Percentiles rank a stretch among this genome's conserved stretches.
Evolutionary conservation across 2,113 vertebrate genomes (phyloP).

Genomic region (Naja naja): DNA sequence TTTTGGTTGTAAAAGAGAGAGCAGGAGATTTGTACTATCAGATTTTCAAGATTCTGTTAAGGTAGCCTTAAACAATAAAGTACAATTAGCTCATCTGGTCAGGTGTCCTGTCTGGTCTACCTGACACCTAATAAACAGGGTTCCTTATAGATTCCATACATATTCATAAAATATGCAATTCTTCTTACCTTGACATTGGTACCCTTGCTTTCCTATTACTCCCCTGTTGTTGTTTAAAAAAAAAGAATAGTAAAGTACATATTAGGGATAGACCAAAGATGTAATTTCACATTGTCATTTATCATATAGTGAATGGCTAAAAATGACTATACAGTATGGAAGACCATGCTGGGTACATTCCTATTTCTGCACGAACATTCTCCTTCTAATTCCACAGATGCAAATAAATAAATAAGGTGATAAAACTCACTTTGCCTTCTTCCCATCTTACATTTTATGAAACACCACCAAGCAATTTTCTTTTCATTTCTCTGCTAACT

Average conservation of each 20-base stretch:
- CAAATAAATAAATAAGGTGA: not conserved
- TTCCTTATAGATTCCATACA: not conserved
- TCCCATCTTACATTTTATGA: not conserved
- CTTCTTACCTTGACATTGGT: conserved; percentile 97
- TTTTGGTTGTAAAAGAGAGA: not conserved
- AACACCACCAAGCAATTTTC: not conserved
- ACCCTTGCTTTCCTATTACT: conserved; percentile 98
- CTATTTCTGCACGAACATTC: not conserved
- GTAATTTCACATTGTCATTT: not conserved
- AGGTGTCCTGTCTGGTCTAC: not conserved
- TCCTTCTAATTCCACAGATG: not conserved
- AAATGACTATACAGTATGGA: not conserved
- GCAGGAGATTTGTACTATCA: no score
- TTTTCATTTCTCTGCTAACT: not conserved
- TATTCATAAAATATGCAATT: not conserved
- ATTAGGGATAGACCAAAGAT: conserved; percentile 38
- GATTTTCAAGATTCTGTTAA: not conserved
- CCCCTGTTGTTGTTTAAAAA: conserved; percentile 79
- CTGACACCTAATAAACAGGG: not conserved
- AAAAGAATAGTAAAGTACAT: conserved; percentile 49
- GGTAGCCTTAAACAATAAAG: not conserved
- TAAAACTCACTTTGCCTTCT: not conserved
- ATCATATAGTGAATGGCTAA: not conserved
- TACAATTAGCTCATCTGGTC: not conserved
- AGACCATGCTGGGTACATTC: not conserved